Base-by-base conservation (phyloP, 2,113 vertebrate species). In the Actenoides hombroni region DNA sequence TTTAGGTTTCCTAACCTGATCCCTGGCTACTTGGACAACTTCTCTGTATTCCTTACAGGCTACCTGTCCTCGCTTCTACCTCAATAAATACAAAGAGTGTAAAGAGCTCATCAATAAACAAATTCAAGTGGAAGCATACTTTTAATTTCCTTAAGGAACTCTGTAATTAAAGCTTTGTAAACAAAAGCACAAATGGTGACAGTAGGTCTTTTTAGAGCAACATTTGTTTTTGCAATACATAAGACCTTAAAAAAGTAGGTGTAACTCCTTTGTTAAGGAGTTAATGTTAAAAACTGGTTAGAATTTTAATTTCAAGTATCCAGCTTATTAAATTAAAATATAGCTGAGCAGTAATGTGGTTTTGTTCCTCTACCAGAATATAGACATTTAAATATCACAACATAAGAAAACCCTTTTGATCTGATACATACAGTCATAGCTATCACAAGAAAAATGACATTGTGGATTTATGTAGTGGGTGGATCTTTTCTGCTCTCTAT, bases 11-110 rank as follows among this genome's bases (percentile, higher is more conserved):
- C 63, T 42, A 65, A 42, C 26, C 39, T 65, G 63, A 65, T 42
- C 18, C 39, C 18, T 65, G 39, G 28, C 39, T 65, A 18, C 63
- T 65, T 42, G 39, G 63, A 65, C 63, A 65, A 31, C 40, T 65
- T 42, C 39, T 65, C 39, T 42, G 63, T 42, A 42, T 60, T 60
- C 24, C 35, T 37, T 21, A 21, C 42, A 46, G 42, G 65, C 28
- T 44, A 67, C 40, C 31, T 46, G 31, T n/a, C 31, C 42, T 46
- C 21, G 9, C 42, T 46, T 67, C 29, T 42, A 33, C 20, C 77
- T 24, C 0, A 3, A 63, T 71, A 83, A 92, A 80, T 69, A 48
- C 0, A 0, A 73, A 76, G 5, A 63, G 6, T 19, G 9, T 61
- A 76, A 84, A 85, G 65, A 87, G 33, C 26, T 59, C 44, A 65